Evolutionary conservation across 2,888 invertebrate species (phyloP).

Genomic region (Cantharis flavilabris): DNA sequence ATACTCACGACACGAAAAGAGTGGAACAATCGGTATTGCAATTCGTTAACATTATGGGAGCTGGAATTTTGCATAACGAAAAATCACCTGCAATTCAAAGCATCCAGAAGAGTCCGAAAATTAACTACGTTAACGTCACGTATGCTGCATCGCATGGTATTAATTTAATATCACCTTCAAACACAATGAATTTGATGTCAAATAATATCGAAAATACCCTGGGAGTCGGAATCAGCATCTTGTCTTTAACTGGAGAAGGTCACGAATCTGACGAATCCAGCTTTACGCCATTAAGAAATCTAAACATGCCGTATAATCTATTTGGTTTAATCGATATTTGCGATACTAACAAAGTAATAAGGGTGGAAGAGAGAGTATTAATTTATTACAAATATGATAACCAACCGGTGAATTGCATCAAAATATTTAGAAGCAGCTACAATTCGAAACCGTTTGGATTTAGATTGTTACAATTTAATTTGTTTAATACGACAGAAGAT

Average conservation of each 20-base stretch:
- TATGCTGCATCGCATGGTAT: slow-evolving; percentile 90
- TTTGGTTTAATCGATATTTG: slow-evolving; percentile 97
- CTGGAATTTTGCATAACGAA: slow-evolving; percentile 94
- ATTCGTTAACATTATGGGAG: slow-evolving; percentile 84
- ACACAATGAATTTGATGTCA: slow-evolving; percentile 76
- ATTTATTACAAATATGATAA: slow-evolving; percentile 97
- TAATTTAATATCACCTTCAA: slow-evolving; percentile 86
- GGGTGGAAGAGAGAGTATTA: slow-evolving; percentile 86
- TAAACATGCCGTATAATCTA: slow-evolving; percentile 85
- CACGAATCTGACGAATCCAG: slow-evolving; percentile 86
- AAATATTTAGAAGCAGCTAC: slow-evolving; percentile 88
- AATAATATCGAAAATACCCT: slow-evolving; percentile 78
- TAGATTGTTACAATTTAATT: slow-evolving; percentile 85
- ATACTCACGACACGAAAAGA: slow-evolving; percentile 73
- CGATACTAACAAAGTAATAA: slow-evolving; percentile 89
- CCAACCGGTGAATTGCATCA: slow-evolving; percentile 94
- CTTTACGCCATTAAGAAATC: slow-evolving; percentile 80
- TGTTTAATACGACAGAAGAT: slow-evolving; percentile 85
- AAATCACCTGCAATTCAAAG: slow-evolving; percentile 91
- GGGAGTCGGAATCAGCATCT: slow-evolving; percentile 87
- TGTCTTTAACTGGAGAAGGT: slow-evolving; percentile 92
- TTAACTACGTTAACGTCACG: slow-evolving; percentile 81
- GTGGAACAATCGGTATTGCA: slow-evolving; percentile 78
- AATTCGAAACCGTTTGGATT: slow-evolving; percentile 88
- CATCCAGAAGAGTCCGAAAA: slow-evolving; percentile 82